Conservation (phyloP, 2,888 invertebrate genomes). For the Silvanus unidentatus region DNA sequence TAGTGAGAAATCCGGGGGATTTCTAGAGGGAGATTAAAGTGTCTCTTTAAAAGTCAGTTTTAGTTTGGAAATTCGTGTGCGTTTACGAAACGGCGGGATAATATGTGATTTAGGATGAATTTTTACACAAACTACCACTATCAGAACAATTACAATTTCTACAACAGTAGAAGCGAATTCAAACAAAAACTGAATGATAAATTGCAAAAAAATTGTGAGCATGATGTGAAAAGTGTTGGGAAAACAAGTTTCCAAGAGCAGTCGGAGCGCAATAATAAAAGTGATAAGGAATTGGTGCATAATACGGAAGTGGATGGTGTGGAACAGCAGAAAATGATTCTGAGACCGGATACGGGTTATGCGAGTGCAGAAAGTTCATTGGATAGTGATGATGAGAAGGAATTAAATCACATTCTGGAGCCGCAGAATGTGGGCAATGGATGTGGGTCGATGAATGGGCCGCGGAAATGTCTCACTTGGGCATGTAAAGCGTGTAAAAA, state of each 20-base stretch:
- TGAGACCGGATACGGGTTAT: slow-evolving; percentile 34
- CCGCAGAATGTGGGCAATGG: slow-evolving; percentile 38
- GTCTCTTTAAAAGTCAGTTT: no score
- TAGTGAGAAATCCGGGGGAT: no score
- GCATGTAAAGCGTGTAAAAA: slow-evolving; percentile 97
- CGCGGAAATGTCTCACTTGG: slow-evolving; percentile 85
- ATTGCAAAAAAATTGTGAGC: not conserved
- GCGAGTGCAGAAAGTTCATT: slow-evolving; percentile 41
- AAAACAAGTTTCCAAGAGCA: not conserved
- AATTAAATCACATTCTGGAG: slow-evolving; percentile 45
- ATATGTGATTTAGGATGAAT: slow-evolving; percentile 15
- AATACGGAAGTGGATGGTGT: slow-evolving; percentile 1
- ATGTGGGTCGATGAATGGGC: slow-evolving; percentile 41
- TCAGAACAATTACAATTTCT: slow-evolving; percentile 10
- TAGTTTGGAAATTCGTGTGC: no score
- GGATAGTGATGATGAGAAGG: slow-evolving; percentile 41
- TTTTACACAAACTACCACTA: slow-evolving; percentile 18
- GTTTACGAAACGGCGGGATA: no score
- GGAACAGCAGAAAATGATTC: slow-evolving; percentile 1
- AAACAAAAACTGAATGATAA: slow-evolving; percentile 1
- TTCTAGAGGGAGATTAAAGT: no score
- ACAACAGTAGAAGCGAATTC: not conserved
- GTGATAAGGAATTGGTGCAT: not conserved
- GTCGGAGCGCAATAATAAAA: not conserved
- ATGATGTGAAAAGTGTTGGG: not conserved